A percentile compares a stretch with the other conserved stretches of the same genome.
These are phyloP conservation scores for Osmerus eperlanus DNA, from an alignment of 2,113 vertebrate species.

Conservation along the genomic window DNA sequence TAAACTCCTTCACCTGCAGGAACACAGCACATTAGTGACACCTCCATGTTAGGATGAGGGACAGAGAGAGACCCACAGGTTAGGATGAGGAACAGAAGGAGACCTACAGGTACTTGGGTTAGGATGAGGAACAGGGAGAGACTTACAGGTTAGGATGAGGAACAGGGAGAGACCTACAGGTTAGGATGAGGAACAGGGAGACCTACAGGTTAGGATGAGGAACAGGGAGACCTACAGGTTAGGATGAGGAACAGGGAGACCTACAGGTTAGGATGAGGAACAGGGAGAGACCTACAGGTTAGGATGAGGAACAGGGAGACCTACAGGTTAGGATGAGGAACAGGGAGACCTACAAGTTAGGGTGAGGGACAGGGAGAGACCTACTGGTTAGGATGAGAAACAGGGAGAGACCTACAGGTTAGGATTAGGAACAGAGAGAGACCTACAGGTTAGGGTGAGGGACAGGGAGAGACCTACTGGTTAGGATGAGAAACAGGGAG, in stretches of 20 bases:
- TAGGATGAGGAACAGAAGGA: no score
- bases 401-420: neutral
- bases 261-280: neutral
- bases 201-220: neutral
- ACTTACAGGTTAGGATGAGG: neutral
- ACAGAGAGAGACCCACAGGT: neutral
- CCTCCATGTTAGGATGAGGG: neutral
- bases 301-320: neutral
- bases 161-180: neutral
- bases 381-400: neutral
- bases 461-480: no score
- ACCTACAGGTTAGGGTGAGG: neutral
- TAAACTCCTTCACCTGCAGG: slow-evolving; percentile 94
- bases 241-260: neutral
- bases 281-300: neutral
- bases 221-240: neutral
- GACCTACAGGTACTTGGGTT: no score
- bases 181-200: neutral
- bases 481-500: neutral
- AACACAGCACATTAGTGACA: neutral
- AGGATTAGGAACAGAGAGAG: neutral
- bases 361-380: neutral
- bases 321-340: no score
- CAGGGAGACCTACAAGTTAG: neutral
- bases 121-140: neutral